These are phyloP conservation scores for Ailuropoda melanoleuca DNA, from an alignment of 2,113 vertebrate species.

Conservation along the genomic window DNA sequence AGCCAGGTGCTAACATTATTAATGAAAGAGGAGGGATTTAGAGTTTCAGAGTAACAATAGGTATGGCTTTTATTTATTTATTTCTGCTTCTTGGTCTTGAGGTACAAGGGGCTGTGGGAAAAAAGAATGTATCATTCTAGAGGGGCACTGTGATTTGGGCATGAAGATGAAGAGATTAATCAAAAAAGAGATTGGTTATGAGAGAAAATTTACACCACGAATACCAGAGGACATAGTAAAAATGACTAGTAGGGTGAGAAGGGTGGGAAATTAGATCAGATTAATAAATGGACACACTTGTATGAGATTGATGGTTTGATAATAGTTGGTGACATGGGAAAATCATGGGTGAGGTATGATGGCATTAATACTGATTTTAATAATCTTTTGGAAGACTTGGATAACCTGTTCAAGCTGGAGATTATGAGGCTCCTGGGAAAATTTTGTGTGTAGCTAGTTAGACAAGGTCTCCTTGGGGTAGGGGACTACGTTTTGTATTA, in stretches of 20 bases:
- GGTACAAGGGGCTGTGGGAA: background rate
- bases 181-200: background rate
- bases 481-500: background rate
- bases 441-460: background rate
- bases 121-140: background rate
- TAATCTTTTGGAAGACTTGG: background rate
- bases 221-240: background rate
- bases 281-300: background rate
- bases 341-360: background rate
- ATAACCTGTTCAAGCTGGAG: background rate
- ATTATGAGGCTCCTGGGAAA: background rate
- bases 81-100: background rate
- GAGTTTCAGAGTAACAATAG: background rate
- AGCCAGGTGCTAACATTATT: background rate
- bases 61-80: background rate
- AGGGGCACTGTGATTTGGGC: background rate
- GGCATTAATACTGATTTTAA: slow-evolving; percentile 30
- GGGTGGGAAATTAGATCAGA: background rate
- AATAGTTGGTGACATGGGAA: background rate
- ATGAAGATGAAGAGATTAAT: background rate
- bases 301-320: background rate
- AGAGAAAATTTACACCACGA: background rate
- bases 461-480: background rate
- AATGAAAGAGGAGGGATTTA: background rate
- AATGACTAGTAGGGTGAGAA: background rate